Evolutionary conservation across 2,888 invertebrate species (phyloP), one percentile per base, ranked within the genome.

Genomic region (Byasa hedistus): DNA sequence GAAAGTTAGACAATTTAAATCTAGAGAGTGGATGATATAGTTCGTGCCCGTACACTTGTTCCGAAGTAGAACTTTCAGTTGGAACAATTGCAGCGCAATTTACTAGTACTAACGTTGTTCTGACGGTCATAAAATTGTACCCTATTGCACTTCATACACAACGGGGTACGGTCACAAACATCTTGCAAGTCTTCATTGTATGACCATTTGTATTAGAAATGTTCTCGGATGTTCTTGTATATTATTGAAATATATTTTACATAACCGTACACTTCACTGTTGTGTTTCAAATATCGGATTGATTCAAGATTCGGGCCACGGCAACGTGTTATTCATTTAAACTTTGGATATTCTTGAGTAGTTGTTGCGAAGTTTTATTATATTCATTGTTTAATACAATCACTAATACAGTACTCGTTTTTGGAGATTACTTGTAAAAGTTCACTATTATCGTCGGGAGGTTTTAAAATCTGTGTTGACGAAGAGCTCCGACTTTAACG

Each of bases 271-370:
- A 4, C 5, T 36, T 36, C 32, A 10, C n/a, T 36, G 32, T 10
- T 36, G 4, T 36, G 32, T 36, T 36, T 10, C 4, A 10, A 36
- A 36, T 10, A 36, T 36, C 32, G 32, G 32, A 36, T 7, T 10
- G 32, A 56, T 36, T 39, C 23, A 55, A 65, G 54, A 65, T 59
- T 65, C 59, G 44, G 59, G 64, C 32, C 55, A 60, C 55, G 54
- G 59, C 55, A 24, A 64, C 59, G 55, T 60, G 64, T 65, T 64
- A 64, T 64, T 65, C 27, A 60, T 65, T 65, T 65, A 55, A 65
- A 65, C 59, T 65, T 65, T 59, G 17, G 59, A 65, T 55, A 55
- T 55, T 65, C 55, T 65, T 65, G n/a, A n/a, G n/a, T n/a, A n/a
- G 55, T 48, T 54, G 44, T 65, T 56, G 64, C 15, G 5, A 48